These are phyloP conservation scores for Phalacrocorax carbo DNA, from an alignment of 2,113 vertebrate species.

Conservation along the genomic window DNA sequence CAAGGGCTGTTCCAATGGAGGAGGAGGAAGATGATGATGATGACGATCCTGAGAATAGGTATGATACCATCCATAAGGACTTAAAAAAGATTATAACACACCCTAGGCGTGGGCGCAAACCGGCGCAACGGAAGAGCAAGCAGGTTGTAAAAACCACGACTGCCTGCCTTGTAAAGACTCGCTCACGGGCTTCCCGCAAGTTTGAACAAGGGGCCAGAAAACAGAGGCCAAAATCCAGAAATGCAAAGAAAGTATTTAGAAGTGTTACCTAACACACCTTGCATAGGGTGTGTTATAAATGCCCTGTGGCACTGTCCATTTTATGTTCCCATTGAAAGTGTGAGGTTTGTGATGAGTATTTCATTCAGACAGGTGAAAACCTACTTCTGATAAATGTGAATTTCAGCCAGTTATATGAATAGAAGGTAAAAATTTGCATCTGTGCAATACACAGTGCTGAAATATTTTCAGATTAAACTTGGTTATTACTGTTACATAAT, in stretches of 20 bases:
- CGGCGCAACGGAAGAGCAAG: conserved; percentile 71
- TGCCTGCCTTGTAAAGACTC: conserved; percentile 77
- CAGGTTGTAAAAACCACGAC: conserved; percentile 75
- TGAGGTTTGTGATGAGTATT: conserved; percentile 21
- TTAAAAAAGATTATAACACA: conserved; percentile 81
- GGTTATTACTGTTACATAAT: conserved; percentile 8
- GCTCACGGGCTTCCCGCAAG: conserved; percentile 77
- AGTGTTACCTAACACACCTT: conserved; percentile 67
- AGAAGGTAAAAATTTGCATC: neutral
- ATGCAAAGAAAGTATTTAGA: conserved; percentile 62
- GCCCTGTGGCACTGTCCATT: conserved; percentile 33
- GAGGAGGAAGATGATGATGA: conserved; percentile 89
- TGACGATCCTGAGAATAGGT: conserved; percentile 99
- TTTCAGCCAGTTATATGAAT: neutral
- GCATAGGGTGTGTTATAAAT: conserved; percentile 69
- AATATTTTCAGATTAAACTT: neutral
- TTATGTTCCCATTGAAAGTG: conserved; percentile 7
- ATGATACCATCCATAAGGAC: conserved; percentile 85
- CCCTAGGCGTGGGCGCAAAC: conserved; percentile 77
- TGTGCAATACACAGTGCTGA: neutral
- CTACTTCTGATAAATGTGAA: conserved; percentile 41
- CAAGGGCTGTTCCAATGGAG: conserved; percentile 72
- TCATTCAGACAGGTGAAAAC: neutral
- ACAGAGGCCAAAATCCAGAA: conserved; percentile 77
- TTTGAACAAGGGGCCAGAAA: conserved; percentile 74